Evolutionary conservation across 2,113 vertebrate genomes (phyloP).

Genomic region (Tetrao urogallus): DNA sequence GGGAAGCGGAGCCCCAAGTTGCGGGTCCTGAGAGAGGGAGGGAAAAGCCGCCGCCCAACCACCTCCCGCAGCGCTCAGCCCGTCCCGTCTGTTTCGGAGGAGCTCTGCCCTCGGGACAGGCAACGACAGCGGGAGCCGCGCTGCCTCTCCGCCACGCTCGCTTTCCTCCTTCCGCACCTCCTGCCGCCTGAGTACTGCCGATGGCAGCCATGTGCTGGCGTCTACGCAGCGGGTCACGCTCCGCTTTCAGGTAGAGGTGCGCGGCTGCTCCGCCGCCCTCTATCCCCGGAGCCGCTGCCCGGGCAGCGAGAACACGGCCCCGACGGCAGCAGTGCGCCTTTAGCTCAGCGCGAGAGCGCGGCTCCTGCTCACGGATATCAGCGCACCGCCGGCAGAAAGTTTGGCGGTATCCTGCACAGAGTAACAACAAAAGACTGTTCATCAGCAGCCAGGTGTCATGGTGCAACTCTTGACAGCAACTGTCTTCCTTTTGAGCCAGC

Average conservation of each 20-base stretch:
- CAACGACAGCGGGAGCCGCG: rapidly evolving
- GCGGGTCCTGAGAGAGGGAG: background rate
- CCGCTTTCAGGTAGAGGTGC: background rate
- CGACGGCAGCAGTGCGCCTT: too few relatives aligned
- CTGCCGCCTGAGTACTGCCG: too few relatives aligned
- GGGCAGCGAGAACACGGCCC: too few relatives aligned
- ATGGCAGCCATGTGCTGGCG: background rate
- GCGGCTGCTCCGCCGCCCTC: too few relatives aligned
- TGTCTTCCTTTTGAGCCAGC: conserved; percentile 90
- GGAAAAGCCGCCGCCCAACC: background rate
- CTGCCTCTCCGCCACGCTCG: too few relatives aligned
- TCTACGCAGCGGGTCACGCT: too few relatives aligned
- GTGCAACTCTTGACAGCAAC: conserved; percentile 94
- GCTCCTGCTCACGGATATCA: background rate
- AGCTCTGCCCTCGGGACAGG: background rate
- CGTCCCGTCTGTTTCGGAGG: rapidly evolving
- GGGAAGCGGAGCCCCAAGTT: background rate
- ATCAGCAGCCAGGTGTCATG: conserved; percentile 95
- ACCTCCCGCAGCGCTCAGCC: background rate
- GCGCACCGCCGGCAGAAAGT: background rate
- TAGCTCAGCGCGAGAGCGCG: background rate
- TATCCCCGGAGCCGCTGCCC: too few relatives aligned
- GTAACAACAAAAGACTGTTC: conserved; percentile 88
- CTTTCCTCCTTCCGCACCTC: rapidly evolving
- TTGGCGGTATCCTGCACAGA: conserved; percentile 72